These are phyloP conservation scores for Brachycybe producta DNA, from an alignment of 2,888 invertebrate species.

Conservation along the genomic window DNA sequence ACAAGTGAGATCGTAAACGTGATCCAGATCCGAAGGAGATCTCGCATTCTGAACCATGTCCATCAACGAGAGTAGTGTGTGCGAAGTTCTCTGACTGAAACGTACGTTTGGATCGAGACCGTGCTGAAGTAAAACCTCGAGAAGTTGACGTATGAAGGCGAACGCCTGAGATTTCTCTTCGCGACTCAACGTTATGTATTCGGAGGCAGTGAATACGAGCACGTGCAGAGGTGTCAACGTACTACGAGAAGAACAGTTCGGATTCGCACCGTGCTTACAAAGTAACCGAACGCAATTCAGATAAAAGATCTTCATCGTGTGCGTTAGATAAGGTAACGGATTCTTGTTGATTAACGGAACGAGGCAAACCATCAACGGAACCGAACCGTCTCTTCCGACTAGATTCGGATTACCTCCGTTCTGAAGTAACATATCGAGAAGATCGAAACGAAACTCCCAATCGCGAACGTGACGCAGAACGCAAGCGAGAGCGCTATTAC, in stretches of 20 bases:
- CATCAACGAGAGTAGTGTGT: conserved; percentile 52
- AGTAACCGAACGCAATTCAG: conserved; percentile 54
- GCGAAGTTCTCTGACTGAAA: conserved; percentile 47
- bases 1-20: conserved; percentile 53
- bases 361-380: conserved; percentile 58
- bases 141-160: conserved; percentile 52
- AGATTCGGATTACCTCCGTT: conserved; percentile 53
- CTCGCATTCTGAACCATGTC: conserved; percentile 52
- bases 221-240: conserved; percentile 56
- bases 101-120: conserved; percentile 47
- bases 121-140: conserved; percentile 50
- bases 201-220: conserved; percentile 54
- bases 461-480: conserved; percentile 53
- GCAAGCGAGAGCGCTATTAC: conserved; percentile 55
- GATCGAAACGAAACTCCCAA: conserved; percentile 51
- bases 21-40: conserved; percentile 50
- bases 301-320: conserved; percentile 60
- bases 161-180: conserved; percentile 50
- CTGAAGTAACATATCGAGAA: conserved; percentile 45
- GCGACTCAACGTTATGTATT: conserved; percentile 53
- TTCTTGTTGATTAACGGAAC: conserved; percentile 62
- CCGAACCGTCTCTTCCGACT: conserved; percentile 56
- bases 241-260: conserved; percentile 29
- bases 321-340: conserved; percentile 55
- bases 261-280: conserved; percentile 30